A percentile compares a stretch with the other conserved stretches of the same genome.
These are phyloP conservation scores for Agonopterix arenella DNA, from an alignment of 2,888 invertebrate genomes.

Conservation along the genomic window DNA sequence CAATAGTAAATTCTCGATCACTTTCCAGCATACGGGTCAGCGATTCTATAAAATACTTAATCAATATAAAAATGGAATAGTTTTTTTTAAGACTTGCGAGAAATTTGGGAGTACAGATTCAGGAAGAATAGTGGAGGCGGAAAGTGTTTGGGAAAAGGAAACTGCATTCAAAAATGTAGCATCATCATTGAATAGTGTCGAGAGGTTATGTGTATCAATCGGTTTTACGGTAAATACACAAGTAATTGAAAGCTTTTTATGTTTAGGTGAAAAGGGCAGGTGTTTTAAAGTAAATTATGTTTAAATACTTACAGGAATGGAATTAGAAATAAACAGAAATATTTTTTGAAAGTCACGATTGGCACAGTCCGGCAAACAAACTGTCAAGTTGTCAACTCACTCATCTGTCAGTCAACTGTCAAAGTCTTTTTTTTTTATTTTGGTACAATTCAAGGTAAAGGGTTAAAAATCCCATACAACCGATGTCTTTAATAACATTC, in stretches of 20 bases:
- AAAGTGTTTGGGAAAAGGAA: neutral
- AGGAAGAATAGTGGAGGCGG: neutral
- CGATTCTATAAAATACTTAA: too few species aligned
- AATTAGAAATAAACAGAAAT: slow-evolving; percentile 11
- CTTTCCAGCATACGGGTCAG: too few species aligned
- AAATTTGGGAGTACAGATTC: neutral
- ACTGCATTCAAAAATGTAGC: neutral
- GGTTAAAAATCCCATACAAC: too few species aligned
- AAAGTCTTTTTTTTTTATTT: too few species aligned
- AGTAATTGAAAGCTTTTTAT: neutral
- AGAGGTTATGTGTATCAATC: neutral
- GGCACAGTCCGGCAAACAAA: slow-evolving; percentile 20
- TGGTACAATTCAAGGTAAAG: too few species aligned
- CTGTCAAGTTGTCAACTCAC: slow-evolving; percentile 12
- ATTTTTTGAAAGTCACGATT: slow-evolving; percentile 58
- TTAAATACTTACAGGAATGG: slow-evolving; percentile 24
- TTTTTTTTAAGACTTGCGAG: too few species aligned
- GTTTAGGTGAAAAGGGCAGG: neutral
- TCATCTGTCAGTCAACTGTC: slow-evolving; percentile 13
- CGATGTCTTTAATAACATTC: too few species aligned
- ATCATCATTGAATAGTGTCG: neutral
- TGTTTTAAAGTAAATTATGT: neutral
- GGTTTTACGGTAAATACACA: too few species aligned
- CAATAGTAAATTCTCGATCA: too few species aligned
- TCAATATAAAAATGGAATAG: neutral